Percentiles rank a stretch among this genome's conserved stretches.
phyloP scores from a whole-genome alignment of 30 jellyfish, hydroid and myxozoan species.

The Catostylus mosaicus region DNA sequence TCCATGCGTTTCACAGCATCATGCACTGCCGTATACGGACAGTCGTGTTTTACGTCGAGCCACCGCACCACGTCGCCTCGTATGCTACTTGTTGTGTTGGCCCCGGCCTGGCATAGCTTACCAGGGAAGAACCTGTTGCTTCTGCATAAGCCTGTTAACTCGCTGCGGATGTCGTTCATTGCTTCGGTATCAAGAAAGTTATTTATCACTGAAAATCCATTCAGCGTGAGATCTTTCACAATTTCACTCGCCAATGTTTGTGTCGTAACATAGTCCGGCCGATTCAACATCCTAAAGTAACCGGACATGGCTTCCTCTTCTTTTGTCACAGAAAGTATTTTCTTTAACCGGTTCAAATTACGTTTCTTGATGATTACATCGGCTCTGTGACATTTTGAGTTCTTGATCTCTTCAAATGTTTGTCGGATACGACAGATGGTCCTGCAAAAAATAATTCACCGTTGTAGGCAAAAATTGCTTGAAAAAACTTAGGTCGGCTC shows the following conservation, averaged over 20 bases:
- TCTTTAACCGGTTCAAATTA: conserved; percentile 17
- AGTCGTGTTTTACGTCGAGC: conserved; percentile 30
- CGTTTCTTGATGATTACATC: conserved; percentile 29
- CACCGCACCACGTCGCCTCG: conserved; percentile 74
- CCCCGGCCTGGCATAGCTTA: background rate
- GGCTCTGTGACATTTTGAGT: conserved; percentile 31
- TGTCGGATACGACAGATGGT: conserved; percentile 26
- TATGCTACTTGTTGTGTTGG: background rate
- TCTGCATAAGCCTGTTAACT: conserved; percentile 12
- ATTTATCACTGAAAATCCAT: conserved; percentile 55
- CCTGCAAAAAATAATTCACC: conserved; percentile 1
- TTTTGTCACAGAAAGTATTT: background rate
- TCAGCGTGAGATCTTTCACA: conserved; percentile 31
- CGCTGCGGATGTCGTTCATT: conserved; percentile 33
- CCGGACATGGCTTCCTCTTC: conserved; percentile 26
- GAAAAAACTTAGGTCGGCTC: no score
- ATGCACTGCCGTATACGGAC: conserved; percentile 41
- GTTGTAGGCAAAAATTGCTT: no score
- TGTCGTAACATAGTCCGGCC: conserved; percentile 16
- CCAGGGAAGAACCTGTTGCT: conserved; percentile 37
- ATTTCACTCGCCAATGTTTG: conserved; percentile 25
- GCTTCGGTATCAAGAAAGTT: conserved; percentile 33
- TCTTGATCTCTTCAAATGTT: conserved; percentile 33
- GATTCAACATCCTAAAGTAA: conserved; percentile 5
- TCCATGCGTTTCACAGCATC: conserved; percentile 32